phyloP scores from a whole-genome alignment of 2,888 invertebrate species.

The Caenorhabditis wallacei region DNA sequence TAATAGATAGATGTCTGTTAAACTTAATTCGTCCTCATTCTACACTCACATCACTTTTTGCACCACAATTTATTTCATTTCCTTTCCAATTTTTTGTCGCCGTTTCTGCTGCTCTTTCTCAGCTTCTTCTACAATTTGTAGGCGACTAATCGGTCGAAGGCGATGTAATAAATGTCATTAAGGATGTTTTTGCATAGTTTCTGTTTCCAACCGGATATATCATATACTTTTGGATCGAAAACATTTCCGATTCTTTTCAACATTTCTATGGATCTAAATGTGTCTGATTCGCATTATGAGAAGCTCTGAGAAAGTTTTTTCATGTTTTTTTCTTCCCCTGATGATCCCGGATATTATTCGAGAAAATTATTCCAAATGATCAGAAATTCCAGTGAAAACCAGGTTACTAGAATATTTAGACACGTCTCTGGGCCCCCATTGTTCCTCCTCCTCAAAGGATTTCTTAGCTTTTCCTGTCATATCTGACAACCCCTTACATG shows the following conservation, averaged over 20 bases:
- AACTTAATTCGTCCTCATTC: slow-evolving; percentile 32
- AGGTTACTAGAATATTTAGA: slow-evolving; percentile 52
- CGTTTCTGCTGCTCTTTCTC: background rate
- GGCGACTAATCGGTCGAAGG: slow-evolving; percentile 38
- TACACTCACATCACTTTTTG: slow-evolving; percentile 52
- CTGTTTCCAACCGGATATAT: slow-evolving; percentile 13
- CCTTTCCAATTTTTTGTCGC: slow-evolving; percentile 21
- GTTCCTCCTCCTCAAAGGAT: slow-evolving; percentile 7
- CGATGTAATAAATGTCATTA: slow-evolving; percentile 2
- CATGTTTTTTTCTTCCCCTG: background rate
- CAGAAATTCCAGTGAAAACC: slow-evolving; percentile 14
- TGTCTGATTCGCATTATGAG: background rate
- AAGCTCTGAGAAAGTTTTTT: background rate
- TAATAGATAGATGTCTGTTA: slow-evolving; percentile 29
- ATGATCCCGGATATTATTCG: background rate
- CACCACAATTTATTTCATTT: slow-evolving; percentile 49
- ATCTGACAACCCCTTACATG: slow-evolving; percentile 10
- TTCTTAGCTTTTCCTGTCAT: slow-evolving; percentile 8
- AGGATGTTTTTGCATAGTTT: slow-evolving; percentile 16
- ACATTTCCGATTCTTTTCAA: slow-evolving; percentile 37
- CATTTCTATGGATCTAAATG: background rate
- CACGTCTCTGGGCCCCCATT: slow-evolving; percentile 18
- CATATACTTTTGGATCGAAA: slow-evolving; percentile 2
- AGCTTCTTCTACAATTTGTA: background rate
- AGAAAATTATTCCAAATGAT: background rate